Base-by-base conservation (phyloP, 2,797 vertebrate species). In the Ctenopoma multispine region DNA sequence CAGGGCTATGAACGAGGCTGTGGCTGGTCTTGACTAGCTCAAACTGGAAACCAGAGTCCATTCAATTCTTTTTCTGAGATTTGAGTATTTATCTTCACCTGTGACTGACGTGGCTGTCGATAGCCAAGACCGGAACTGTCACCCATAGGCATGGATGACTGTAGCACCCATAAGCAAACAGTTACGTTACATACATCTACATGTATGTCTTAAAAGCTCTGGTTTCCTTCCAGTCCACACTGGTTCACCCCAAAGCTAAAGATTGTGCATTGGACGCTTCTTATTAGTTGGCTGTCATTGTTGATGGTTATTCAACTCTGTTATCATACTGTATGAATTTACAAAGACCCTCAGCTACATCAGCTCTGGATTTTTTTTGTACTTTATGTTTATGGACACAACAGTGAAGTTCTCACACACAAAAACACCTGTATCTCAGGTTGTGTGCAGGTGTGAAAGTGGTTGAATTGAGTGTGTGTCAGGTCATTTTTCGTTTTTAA, bases 241-340 rank as follows among this genome's bases (percentile, higher is more conserved):
- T 21, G n/a, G 57, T 44, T 49, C 59, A 74, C 57, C 43, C 44
- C 36, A 13, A 69, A 61, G 79, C 77, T 70, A 41, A 77, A 63
- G 75, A 63, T 65, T 68, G 81, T 51, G 77, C 65, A 47, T 64
- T 15, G 44, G 69, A 75, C 15, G 50, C 50, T 83, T 56, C 57
- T 66, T 62, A 61, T 40, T 71, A 70, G 75, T 58, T 63, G 69
- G 61, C 59, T 56, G 77, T 80, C 31, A 48, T 57, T 23, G 69
- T 72, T 65, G 71, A 51, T 68, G 41, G 63, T 61, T 69, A 21
- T 65, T 70, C 60, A 79, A 72, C 57, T 77, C 60, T 72, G 69
- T 67, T 69, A 68, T 81, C 80, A 61, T 64, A 77, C 81, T 76
- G 65, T 71, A 63, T 55, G 76, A 53, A 64, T 75, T 64, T 43